Conservation (phyloP, 2,113 vertebrate species). For the Bettongia penicillata region DNA sequence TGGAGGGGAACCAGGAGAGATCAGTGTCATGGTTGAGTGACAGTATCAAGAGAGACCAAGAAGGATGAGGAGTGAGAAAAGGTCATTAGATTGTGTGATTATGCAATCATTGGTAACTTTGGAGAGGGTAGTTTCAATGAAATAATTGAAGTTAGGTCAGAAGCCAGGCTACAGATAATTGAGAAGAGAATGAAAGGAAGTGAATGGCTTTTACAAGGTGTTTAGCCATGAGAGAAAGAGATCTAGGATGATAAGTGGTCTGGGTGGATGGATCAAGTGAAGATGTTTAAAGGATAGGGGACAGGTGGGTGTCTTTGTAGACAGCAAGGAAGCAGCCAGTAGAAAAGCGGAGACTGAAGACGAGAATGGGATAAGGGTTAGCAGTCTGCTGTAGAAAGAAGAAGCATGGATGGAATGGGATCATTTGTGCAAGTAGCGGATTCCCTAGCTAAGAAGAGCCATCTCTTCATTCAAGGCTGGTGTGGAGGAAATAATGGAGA, state of each 20-base stretch:
- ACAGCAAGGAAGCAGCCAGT: too few relatives aligned
- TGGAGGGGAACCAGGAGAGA: not conserved
- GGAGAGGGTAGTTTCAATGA: not conserved
- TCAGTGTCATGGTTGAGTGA: not conserved
- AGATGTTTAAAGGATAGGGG: too few relatives aligned
- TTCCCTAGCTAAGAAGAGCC: too few relatives aligned
- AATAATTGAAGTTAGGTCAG: not conserved
- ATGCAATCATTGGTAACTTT: not conserved
- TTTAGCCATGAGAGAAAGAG: not conserved
- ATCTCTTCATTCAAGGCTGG: too few relatives aligned
- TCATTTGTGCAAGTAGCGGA: too few relatives aligned
- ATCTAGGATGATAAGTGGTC: not conserved
- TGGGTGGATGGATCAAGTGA: not conserved
- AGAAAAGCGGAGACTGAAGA: too few relatives aligned
- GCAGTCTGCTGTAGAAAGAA: too few relatives aligned
- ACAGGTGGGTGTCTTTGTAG: too few relatives aligned
- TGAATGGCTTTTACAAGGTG: not conserved
- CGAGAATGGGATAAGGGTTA: too few relatives aligned
- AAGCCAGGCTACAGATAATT: not conserved
- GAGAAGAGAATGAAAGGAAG: not conserved
- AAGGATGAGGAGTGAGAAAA: not conserved
- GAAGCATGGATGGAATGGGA: too few relatives aligned
- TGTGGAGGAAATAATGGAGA: too few relatives aligned
- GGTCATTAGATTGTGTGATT: not conserved
- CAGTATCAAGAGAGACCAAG: not conserved